Conservation (phyloP, 2,888 invertebrate species). For the Cancer borealis region DNA sequence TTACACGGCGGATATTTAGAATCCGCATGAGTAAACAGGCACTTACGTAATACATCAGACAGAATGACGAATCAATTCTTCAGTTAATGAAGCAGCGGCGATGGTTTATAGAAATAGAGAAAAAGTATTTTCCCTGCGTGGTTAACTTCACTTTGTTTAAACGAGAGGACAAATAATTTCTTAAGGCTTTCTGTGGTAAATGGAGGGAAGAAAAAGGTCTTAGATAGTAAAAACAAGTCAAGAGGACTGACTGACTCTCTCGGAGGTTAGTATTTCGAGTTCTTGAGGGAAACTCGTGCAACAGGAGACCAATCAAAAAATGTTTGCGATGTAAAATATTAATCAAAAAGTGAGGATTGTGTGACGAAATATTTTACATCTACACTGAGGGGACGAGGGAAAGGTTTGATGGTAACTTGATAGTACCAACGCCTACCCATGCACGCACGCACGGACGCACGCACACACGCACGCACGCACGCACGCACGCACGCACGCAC, state of each 20-base stretch:
- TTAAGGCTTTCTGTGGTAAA: background rate
- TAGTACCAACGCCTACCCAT: background rate
- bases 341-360: background rate
- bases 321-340: background rate
- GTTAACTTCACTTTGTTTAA: background rate
- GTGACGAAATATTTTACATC: background rate
- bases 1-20: too few species aligned
- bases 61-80: background rate
- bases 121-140: background rate
- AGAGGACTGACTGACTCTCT: too few species aligned
- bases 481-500: background rate
- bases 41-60: too few species aligned
- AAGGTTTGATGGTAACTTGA: background rate
- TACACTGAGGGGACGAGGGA: background rate
- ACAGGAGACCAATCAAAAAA: background rate
- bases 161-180: background rate
- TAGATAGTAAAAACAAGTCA: too few species aligned
- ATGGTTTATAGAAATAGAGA: background rate
- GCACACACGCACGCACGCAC: background rate
- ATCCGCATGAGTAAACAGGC: too few species aligned
- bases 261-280: too few species aligned
- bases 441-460: background rate
- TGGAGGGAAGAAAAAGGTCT: background rate
- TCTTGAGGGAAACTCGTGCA: background rate
- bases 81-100: background rate